Evolutionary conservation across 2,888 invertebrate species (phyloP).

Genomic region (Apamea sordens): DNA sequence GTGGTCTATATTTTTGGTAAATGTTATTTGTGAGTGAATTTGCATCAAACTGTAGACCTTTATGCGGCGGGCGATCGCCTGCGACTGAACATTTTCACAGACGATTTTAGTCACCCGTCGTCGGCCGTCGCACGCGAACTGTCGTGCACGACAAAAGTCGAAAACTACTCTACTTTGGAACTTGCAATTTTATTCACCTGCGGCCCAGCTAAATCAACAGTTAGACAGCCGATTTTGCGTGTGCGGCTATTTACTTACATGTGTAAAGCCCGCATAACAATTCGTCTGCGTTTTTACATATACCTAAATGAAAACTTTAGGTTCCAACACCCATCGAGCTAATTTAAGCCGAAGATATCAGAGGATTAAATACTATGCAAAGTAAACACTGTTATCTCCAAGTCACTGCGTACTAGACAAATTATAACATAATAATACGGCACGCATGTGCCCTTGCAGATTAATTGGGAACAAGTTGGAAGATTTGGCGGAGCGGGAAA

Average conservation of each 20-base stretch:
- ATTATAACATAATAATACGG: slow-evolving; percentile 64
- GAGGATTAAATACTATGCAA: slow-evolving; percentile 70
- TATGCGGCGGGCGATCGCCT: neutral
- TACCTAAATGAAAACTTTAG: neutral
- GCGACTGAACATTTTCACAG: neutral
- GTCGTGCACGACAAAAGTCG: neutral
- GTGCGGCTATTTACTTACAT: too few species aligned
- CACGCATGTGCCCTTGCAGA: slow-evolving; percentile 48
- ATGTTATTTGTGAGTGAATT: too few species aligned
- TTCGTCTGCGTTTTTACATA: neutral
- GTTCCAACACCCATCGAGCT: slow-evolving; percentile 9
- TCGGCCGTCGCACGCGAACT: neutral
- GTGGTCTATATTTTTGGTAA: too few species aligned
- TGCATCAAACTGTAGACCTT: too few species aligned
- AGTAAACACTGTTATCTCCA: slow-evolving; percentile 73
- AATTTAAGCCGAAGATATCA: slow-evolving; percentile 35
- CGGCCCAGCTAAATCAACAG: neutral
- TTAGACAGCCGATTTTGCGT: neutral
- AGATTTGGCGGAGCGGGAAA: neutral
- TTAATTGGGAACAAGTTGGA: slow-evolving; percentile 14
- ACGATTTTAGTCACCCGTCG: neutral
- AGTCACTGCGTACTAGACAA: slow-evolving; percentile 67
- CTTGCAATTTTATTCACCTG: neutral
- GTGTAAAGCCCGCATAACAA: too few species aligned
- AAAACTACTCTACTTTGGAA: neutral